Evolutionary conservation across 2,113 vertebrate species (phyloP), one percentile per base, ranked within the genome.

Genomic region (Neomonachus schauinslandi): DNA sequence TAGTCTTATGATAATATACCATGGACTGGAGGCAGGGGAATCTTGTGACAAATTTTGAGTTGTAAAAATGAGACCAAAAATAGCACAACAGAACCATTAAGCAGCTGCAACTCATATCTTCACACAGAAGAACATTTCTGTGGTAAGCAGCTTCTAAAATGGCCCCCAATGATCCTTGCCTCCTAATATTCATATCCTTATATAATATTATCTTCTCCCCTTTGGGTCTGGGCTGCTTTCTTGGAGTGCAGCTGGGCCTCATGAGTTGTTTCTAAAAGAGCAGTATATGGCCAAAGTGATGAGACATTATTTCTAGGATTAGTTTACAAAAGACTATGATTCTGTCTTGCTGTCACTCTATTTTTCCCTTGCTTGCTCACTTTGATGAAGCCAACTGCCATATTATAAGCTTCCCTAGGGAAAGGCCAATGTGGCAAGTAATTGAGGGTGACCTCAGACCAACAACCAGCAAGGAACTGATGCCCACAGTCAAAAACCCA

Each of bases 1-100:
- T 84, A 94, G 86, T 51, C 28, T 21, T 89, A 77, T 76, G 9
- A 87, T 22, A 94, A 80, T 6, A 87, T 18, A 46, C 36, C 31
- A 92, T 89, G 13, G 13, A 93, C 22, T 55, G 31, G n/a, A 94
- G 42, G 14, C 63, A 94, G 36, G 15, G 18, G 33, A 89, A 7
- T 9, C 11, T 90, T 49, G 9, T 82, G 5, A n/a, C 26, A 91
- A 77, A 97, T 55, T 80, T 57, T 89, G 46, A 90, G 18, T 22
- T 55, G 31, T 82, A 92, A 67, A 13, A 97, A 72, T 87, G 21
- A 69, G 33, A 89, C 11, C 24, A 96, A 93, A 42, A 97, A 82
- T 5, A 92, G 3, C 77, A 12, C 13, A 88, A 55, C 15, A 76
- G 55, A 94, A 28, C 4, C n/a, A 74, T 36, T 89, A 82, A 83